A percentile compares a stretch with the other conserved stretches of the same genome.
phyloP scores from a whole-genome alignment of 2,888 invertebrate genomes.

The Strigamia maritima region DNA sequence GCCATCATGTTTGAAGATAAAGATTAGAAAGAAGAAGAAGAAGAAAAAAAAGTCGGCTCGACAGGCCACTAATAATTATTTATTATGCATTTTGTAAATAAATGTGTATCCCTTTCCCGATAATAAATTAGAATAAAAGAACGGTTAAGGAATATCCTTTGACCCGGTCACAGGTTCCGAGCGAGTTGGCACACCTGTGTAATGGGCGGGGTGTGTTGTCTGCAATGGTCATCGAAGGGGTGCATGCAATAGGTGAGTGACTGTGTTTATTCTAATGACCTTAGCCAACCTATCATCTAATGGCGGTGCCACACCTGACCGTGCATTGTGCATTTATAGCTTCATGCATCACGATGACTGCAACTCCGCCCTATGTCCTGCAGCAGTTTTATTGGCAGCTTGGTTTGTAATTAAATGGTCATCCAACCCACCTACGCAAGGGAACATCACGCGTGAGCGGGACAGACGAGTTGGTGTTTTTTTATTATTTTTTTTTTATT shows the following conservation, averaged over 20 bases:
- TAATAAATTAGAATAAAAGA: not conserved
- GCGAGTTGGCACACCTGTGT: not conserved
- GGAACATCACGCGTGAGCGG: not conserved
- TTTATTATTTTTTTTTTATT: too few relatives aligned
- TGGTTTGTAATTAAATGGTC: not conserved
- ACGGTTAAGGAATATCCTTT: not conserved
- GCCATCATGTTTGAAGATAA: not conserved
- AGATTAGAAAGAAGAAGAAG: not conserved
- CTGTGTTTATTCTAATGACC: slow-evolving; percentile 2
- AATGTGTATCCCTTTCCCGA: not conserved
- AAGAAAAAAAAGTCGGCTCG: not conserved
- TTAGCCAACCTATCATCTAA: not conserved
- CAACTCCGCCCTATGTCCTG: slow-evolving; percentile 1
- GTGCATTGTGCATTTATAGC: slow-evolving; percentile 16
- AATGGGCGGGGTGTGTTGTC: not conserved
- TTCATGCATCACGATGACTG: slow-evolving; percentile 6
- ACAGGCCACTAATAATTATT: not conserved
- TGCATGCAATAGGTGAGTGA: slow-evolving; percentile 11
- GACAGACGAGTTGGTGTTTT: not conserved
- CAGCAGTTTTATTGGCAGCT: not conserved
- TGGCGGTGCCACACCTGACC: slow-evolving; percentile 23
- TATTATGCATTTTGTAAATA: not conserved
- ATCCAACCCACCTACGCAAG: not conserved
- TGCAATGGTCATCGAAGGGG: not conserved
- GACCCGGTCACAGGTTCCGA: not conserved